phyloP scores from a whole-genome alignment of 1,140 invertebrate species.

The Laupala kohalensis region DNA sequence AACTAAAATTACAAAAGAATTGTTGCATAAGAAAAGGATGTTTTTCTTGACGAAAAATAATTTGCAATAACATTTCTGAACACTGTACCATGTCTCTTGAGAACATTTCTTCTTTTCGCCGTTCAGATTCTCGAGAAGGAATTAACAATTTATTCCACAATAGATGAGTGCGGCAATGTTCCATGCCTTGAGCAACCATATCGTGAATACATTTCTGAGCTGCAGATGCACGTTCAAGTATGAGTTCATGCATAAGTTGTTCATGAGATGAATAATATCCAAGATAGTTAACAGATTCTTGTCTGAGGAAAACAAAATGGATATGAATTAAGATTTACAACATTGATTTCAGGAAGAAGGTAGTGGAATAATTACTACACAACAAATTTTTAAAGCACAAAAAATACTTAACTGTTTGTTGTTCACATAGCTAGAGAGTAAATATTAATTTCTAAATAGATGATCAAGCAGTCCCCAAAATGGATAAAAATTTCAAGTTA shows the following conservation, averaged over 20 bases:
- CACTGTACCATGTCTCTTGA: neutral
- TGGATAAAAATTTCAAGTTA: too few species aligned
- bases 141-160: constrained; percentile 55
- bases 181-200: constrained; percentile 49
- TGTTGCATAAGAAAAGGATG: neutral
- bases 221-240: constrained; percentile 43
- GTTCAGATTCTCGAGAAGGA: constrained; percentile 4
- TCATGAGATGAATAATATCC: constrained; percentile 66
- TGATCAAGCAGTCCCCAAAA: too few species aligned
- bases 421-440: too few species aligned
- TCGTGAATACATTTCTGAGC: constrained; percentile 44
- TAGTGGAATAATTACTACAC: neutral
- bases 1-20: neutral
- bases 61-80: neutral
- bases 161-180: constrained; percentile 56
- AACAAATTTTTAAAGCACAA: neutral
- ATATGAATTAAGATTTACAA: neutral
- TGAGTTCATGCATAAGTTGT: constrained; percentile 53
- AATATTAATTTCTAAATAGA: too few species aligned
- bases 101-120: constrained; percentile 24
- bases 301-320: constrained; percentile 21
- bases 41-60: neutral
- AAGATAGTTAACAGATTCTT: constrained; percentile 57
- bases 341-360: neutral
- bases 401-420: too few species aligned